Conservation (phyloP, 1,140 invertebrate species). For the Rhopalosiphum padi region DNA sequence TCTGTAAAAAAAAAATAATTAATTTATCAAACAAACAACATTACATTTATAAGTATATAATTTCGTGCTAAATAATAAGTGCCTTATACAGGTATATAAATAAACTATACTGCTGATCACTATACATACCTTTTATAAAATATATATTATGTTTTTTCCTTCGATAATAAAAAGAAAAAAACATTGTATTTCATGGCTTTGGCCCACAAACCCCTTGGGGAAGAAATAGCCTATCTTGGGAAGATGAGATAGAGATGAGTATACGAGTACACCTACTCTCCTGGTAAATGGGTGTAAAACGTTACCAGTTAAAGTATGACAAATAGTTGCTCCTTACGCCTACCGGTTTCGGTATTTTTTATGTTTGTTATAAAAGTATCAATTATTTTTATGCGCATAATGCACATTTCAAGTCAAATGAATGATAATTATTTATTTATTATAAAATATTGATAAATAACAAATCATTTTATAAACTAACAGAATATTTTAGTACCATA, state of each 20-base stretch:
- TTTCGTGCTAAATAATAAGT: not conserved
- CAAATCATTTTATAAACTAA: not conserved
- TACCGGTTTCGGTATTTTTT: not conserved
- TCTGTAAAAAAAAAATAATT: slow-evolving; percentile 21
- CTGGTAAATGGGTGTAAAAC: not conserved
- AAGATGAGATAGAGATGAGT: not conserved
- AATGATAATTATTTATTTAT: not conserved
- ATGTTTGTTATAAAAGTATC: not conserved
- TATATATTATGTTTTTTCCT: not conserved
- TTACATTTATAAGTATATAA: not conserved
- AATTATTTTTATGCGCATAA: not conserved
- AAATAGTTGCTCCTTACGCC: not conserved
- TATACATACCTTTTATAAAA: not conserved
- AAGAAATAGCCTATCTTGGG: not conserved
- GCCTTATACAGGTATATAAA: not conserved
- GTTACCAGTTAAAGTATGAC: not conserved
- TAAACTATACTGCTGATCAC: not conserved
- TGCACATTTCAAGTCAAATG: not conserved
- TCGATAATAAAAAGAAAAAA: not conserved
- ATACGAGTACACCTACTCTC: not conserved
- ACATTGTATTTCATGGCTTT: not conserved
- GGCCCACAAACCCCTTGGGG: not conserved
- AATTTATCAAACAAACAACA: not conserved
- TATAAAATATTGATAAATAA: not conserved
- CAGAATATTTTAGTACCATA: not conserved